Evolutionary conservation across 2,888 invertebrate species (phyloP).

Genomic region (Tenodera sinensis): DNA sequence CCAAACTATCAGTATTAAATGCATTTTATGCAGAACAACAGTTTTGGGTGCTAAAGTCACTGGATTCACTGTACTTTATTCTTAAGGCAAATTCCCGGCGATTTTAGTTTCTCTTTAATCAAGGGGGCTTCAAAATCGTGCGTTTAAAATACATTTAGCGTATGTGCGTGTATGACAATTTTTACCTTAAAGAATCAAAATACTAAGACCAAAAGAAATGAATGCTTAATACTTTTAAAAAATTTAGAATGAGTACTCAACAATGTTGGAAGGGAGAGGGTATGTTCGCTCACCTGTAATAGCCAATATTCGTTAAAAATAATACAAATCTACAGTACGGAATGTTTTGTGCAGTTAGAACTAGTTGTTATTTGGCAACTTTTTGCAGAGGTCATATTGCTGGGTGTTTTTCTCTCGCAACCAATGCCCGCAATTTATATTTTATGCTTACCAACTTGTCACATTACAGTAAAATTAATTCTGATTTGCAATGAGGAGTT

Average conservation of each 20-base stretch:
- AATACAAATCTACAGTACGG: conserved; percentile 36
- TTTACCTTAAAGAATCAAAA: neutral
- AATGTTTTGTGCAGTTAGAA: conserved; percentile 47
- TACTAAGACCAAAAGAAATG: neutral
- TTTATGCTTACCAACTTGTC: neutral
- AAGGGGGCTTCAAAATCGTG: neutral
- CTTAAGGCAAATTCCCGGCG: conserved; percentile 27
- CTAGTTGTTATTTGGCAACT: conserved; percentile 52
- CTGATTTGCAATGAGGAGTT: neutral
- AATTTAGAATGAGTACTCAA: neutral
- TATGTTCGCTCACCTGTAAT: neutral
- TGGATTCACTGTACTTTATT: neutral
- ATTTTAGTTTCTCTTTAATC: neutral
- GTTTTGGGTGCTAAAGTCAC: neutral
- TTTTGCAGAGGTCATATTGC: conserved; percentile 6
- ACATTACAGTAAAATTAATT: neutral
- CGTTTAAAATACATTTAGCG: neutral
- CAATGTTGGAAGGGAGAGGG: neutral
- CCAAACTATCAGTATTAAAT: neutral
- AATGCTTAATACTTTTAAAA: neutral
- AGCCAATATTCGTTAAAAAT: conserved; percentile 1
- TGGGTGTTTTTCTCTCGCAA: neutral
- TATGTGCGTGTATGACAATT: conserved; percentile 22
- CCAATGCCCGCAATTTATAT: neutral
- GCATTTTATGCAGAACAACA: neutral